Conservation (phyloP, 2,888 invertebrate species). For the Pterobdella sp. region DNA sequence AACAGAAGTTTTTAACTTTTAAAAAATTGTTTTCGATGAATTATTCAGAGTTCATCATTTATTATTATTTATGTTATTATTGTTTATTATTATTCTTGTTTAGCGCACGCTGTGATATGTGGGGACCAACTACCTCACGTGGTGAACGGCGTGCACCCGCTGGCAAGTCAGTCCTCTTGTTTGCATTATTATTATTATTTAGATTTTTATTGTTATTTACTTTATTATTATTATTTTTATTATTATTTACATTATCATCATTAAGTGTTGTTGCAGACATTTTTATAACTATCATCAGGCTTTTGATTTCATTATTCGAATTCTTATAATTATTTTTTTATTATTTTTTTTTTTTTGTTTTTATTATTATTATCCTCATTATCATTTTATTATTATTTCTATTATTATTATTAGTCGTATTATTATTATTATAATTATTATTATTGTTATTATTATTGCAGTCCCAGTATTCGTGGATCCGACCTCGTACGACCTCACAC, state of each 20-base stretch:
- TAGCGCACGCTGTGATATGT: conserved; percentile 15
- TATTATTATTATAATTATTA: background rate
- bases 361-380: background rate
- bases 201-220: background rate
- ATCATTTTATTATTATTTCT: background rate
- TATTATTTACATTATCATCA: background rate
- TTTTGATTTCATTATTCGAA: background rate
- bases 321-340: background rate
- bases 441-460: background rate
- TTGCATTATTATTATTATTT: background rate
- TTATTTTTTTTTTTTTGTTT: background rate
- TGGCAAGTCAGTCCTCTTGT: conserved; percentile 10
- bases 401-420: background rate
- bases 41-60: too few relatives aligned
- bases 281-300: background rate
- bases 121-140: conserved; percentile 20
- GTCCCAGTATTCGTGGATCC: conserved; percentile 27
- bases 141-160: conserved; percentile 21
- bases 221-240: background rate
- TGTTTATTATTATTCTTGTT: too few relatives aligned
- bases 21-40: too few relatives aligned
- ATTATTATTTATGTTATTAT: too few relatives aligned
- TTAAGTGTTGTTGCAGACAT: background rate
- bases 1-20: too few relatives aligned
- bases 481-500: conserved; percentile 18